Evolutionary conservation across 2,888 invertebrate genomes (phyloP).

Genomic region (Lydus trimaculatus): DNA sequence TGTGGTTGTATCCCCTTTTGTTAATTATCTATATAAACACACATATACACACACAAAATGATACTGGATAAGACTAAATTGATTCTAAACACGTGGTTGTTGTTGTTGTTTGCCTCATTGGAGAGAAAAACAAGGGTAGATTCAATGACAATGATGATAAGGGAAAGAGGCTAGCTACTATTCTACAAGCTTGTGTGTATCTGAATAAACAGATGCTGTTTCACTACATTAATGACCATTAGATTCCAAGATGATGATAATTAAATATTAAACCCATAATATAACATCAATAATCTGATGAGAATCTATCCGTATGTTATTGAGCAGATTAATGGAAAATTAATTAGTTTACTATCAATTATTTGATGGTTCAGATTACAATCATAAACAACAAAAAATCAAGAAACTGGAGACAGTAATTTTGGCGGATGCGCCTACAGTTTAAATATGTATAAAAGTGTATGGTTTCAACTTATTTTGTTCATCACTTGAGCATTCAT

Average conservation of each 20-base stretch:
- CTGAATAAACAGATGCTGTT: background rate
- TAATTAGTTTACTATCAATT: background rate
- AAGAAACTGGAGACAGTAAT: too few species aligned
- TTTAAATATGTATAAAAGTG: too few species aligned
- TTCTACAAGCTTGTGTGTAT: background rate
- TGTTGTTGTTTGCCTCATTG: background rate
- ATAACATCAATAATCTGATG: background rate
- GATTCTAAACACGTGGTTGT: slow-evolving; percentile 7
- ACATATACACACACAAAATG: background rate
- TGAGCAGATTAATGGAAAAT: background rate
- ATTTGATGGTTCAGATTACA: background rate
- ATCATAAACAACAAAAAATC: too few species aligned
- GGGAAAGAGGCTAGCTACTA: background rate
- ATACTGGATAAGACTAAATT: slow-evolving; percentile 3
- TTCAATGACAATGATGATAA: slow-evolving; percentile 1
- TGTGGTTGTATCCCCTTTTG: slow-evolving; percentile 6
- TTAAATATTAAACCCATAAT: slow-evolving; percentile 1
- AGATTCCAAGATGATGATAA: background rate
- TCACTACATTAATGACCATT: background rate
- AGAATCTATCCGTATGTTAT: background rate
- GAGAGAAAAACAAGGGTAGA: background rate
- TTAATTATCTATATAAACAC: background rate
- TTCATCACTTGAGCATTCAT: too few species aligned
- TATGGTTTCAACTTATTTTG: too few species aligned
- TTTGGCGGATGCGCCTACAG: too few species aligned